These are phyloP conservation scores for Cochlearius cochlearius DNA, from an alignment of 2,113 vertebrate genomes.

Conservation along the genomic window DNA sequence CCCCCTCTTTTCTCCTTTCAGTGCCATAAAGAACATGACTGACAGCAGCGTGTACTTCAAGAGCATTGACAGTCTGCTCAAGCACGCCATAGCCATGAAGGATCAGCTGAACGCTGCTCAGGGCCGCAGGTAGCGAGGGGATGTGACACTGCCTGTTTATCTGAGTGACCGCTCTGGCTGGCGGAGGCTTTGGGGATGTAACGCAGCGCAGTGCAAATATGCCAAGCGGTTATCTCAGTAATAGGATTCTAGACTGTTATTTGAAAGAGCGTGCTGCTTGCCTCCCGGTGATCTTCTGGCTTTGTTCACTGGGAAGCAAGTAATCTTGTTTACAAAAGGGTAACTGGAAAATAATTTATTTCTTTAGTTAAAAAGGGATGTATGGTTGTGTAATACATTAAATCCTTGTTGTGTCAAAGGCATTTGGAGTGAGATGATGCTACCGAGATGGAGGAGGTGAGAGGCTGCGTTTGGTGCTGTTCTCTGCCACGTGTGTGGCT, in stretches of 20 bases:
- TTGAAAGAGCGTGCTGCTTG: background rate
- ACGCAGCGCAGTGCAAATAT: background rate
- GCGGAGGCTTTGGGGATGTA: background rate
- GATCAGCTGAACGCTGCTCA: constrained; percentile 83
- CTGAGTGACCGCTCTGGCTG: background rate
- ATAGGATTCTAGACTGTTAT: rapidly evolving
- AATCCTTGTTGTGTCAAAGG: background rate
- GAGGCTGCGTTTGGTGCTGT: background rate
- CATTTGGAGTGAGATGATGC: background rate
- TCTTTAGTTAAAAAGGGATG: background rate
- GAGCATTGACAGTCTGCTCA: constrained; percentile 89
- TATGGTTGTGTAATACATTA: background rate
- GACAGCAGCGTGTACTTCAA: constrained; percentile 93
- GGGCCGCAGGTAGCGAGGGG: constrained; percentile 82
- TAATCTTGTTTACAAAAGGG: background rate
- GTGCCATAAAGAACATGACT: constrained; percentile 92
- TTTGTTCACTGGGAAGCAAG: background rate
- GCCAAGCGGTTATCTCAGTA: background rate
- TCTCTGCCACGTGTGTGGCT: background rate
- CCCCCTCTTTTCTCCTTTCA: constrained; percentile 20
- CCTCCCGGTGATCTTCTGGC: background rate
- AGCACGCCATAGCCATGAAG: constrained; percentile 82
- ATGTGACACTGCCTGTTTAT: background rate
- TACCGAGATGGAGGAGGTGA: background rate
- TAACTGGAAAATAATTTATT: background rate